Conservation (phyloP, 2,797 vertebrate genomes). For the Ispidina lecontei region DNA sequence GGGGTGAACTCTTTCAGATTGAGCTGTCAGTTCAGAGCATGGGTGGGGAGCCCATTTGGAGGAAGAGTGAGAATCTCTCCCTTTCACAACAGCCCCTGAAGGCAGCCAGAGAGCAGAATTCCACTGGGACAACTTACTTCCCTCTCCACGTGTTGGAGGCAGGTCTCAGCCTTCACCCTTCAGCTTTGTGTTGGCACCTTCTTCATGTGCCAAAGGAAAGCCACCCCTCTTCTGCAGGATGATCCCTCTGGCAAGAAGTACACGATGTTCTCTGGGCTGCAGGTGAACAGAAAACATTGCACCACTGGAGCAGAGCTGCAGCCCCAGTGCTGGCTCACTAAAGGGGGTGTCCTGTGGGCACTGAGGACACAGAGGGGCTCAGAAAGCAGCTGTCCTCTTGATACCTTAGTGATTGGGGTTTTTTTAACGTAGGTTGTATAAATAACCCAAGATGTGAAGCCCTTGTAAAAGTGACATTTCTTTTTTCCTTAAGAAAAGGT, state of each 20-base stretch:
- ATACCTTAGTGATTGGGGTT: background rate
- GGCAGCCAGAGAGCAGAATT: slow-evolving; percentile 27
- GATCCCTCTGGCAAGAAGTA: background rate
- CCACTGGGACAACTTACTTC: background rate
- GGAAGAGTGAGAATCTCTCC: slow-evolving; percentile 20
- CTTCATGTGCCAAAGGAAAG: background rate
- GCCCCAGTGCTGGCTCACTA: background rate
- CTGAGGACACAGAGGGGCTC: background rate
- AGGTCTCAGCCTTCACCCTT: slow-evolving; percentile 5
- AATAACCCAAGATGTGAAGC: background rate
- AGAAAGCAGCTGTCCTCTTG: background rate
- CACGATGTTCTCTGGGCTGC: background rate
- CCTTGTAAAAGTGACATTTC: background rate
- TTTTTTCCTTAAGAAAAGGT: background rate
- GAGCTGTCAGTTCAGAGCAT: slow-evolving; percentile 69
- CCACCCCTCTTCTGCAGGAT: background rate
- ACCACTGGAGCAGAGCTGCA: background rate
- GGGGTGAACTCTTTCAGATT: slow-evolving; percentile 71
- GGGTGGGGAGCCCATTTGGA: slow-evolving; percentile 54
- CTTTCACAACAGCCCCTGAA: slow-evolving; percentile 41
- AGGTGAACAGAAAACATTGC: slow-evolving; percentile 21
- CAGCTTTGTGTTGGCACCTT: background rate
- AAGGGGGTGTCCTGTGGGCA: background rate
- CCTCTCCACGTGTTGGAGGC: background rate
- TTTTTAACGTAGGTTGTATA: background rate